Conservation (phyloP, 1,140 invertebrate genomes). For the Spodoptera litura region DNA sequence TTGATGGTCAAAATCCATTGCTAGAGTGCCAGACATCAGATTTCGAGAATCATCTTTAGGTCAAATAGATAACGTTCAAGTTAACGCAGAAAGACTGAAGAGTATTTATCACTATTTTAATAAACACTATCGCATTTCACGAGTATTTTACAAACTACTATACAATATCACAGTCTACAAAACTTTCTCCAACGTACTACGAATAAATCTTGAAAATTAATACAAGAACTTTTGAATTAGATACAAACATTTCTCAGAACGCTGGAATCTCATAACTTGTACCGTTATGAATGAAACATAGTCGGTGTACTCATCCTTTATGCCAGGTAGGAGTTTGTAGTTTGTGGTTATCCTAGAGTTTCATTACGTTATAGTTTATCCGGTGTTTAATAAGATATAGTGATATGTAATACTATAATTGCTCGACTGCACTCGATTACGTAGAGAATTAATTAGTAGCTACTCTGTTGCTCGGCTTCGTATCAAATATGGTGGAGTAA, state of each 20-base stretch:
- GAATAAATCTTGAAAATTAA: no score
- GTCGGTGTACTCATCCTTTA: slow-evolving; percentile 44
- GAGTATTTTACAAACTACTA: no score
- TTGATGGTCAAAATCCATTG: no score
- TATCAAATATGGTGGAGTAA: not conserved
- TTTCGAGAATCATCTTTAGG: no score
- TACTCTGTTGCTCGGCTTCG: not conserved
- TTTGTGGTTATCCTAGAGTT: slow-evolving; percentile 43
- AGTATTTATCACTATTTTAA: no score
- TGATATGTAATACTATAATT: slow-evolving; percentile 43
- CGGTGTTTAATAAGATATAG: slow-evolving; percentile 37
- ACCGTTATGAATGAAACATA: slow-evolving; percentile 41
- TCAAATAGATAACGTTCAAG: no score
- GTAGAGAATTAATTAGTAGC: slow-evolving; percentile 9
- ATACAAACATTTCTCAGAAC: not conserved
- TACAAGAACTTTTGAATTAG: not conserved
- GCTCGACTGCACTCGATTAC: slow-evolving; percentile 24
- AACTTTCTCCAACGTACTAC: no score
- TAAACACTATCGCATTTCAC: no score
- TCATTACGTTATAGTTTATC: slow-evolving; percentile 43
- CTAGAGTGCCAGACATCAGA: no score
- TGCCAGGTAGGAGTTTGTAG: slow-evolving; percentile 46
- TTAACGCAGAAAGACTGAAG: no score
- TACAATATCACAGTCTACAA: no score
- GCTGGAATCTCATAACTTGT: slow-evolving; percentile 16